Evolutionary conservation across 2,888 invertebrate species (phyloP), one percentile per base, ranked within the genome.

Genomic region (Lochmaea capreae): DNA sequence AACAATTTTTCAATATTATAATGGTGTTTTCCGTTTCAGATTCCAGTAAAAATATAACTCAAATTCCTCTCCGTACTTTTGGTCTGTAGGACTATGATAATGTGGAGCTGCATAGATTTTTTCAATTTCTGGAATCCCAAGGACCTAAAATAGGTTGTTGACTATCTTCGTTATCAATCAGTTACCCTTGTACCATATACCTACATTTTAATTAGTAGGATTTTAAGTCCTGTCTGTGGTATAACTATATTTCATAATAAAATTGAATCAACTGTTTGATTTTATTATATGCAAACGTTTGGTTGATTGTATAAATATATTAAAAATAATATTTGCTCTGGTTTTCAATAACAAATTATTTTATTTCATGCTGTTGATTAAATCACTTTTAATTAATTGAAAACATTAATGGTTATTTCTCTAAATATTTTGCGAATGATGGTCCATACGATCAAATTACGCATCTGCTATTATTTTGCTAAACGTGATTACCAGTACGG

Each of bases 281-380:
- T 46, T 46, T 46, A 46, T 46, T 11, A 46, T 46, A 46, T 46
- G 14, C 14, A 14, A 46, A 46, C 46, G 14, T 46, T 46, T 14
- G 14, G 11, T 46, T 12, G 5, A 46, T 14, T 46, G 46, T 46
- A 46, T 46, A 39, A 39, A 46, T 46, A 46, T 14, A 26, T 59
- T 26, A 8, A 33, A 33, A 59, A 59, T 59, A 59, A 59, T 59
- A 59, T 59, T 59, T 59, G 33, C 14, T 33, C 16, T 1, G 14
- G 26, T 14, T 26, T 26, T 26, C 59, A n/a, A 33, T 59, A 59
- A 59, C 33, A 59, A 59, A 59, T 59, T 59, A 59, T 59, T 59
- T 59, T 26, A 59, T 12, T 26, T 12, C 3, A 26, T 33, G 14
- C 8, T 59, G 26, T 59, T 59, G 14, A 33, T 59, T 14, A 26